Percentiles rank a stretch among this genome's conserved stretches.
These are phyloP conservation scores for Stegastes partitus DNA, from an alignment of 2,113 vertebrate species.

Conservation along the genomic window DNA sequence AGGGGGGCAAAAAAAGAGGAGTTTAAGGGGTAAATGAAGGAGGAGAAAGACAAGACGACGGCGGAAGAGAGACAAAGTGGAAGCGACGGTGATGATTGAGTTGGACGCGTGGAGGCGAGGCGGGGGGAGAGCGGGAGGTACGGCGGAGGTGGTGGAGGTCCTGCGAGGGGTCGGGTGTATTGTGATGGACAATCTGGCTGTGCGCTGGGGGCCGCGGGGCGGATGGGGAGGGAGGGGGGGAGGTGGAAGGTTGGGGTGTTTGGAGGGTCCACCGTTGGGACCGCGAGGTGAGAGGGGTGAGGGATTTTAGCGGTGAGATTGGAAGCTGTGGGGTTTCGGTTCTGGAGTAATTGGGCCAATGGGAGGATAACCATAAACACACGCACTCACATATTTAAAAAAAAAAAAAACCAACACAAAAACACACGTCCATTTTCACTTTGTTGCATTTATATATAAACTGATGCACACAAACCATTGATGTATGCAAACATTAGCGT, in stretches of 20 bases:
- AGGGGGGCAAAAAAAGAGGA: constrained; percentile 43
- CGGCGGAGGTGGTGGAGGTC: constrained; percentile 66
- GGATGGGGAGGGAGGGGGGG: constrained; percentile 47
- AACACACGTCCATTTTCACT: constrained; percentile 29
- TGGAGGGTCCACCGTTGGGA: constrained; percentile 70
- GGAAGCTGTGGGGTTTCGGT: constrained; percentile 71
- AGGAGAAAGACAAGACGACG: constrained; percentile 49
- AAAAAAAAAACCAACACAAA: constrained; percentile 4
- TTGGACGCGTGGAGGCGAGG: constrained; percentile 36
- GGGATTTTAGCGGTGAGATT: constrained; percentile 74
- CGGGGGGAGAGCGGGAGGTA: constrained; percentile 51
- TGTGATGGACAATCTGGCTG: constrained; percentile 75
- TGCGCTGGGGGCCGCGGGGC: constrained; percentile 1
- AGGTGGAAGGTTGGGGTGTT: constrained; percentile 59
- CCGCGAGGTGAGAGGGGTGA: constrained; percentile 75
- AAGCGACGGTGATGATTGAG: constrained; percentile 39
- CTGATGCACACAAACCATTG: not conserved
- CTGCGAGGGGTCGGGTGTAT: constrained; percentile 58
- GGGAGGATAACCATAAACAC: constrained; percentile 77
- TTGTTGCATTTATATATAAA: constrained; percentile 26
- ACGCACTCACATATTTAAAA: constrained; percentile 17
- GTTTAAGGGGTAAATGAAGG: constrained; percentile 61
- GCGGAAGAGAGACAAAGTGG: constrained; percentile 44
- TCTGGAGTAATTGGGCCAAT: constrained; percentile 84
- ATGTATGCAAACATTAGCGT: constrained; percentile 16